Evolutionary conservation across 2,113 vertebrate species (phyloP), one percentile per base, ranked within the genome.

Genomic region (Chrysemys picta): DNA sequence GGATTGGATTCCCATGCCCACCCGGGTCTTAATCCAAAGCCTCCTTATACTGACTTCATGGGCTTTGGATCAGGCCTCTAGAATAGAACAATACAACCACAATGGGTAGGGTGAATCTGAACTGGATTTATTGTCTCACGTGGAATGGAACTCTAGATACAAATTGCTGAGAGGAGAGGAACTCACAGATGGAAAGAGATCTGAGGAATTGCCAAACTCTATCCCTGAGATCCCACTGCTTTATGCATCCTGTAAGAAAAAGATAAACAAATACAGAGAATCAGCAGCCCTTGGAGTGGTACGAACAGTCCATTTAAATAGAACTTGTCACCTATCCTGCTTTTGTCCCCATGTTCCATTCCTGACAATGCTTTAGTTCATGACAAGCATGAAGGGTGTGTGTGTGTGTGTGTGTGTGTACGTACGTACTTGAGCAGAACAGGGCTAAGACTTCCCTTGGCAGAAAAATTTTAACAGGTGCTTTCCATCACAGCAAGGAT

Each of bases 301-400:
- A 62, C 7, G 13, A 22, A 82, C 81, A 56, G 84, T 88, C 65
- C 0, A 2, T 17, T 4, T 7, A 79, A 1, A 0, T 27, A 21
- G 75, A 22, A 5, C 19, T 65, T 50, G 22, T 6, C 17, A 1
- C 0, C 0, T 8, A 27, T 9, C 16, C 62, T 1, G 0, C 24
- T 19, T 3, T 5, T 56, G 42, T 54, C 42, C 31, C 80, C 84
- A 62, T 88, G 62, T 12, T 7, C 76, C 76, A 31, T 21, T 25
- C 6, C 78, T 88, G 62, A 87, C 81, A 59, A 0, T 59, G 84
- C 65, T 29, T 57, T 62, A 38, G 82, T 81, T 29, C 87, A 24
- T 2, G 78, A 62, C 53, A 50, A 1, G 35, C n/a, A 72, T n/a
- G 8, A 38, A 72, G 69, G 35, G 19, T 9, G 11, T 27, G 57